A percentile compares a stretch with the other conserved stretches of the same genome.
These are phyloP conservation scores for Otolemur garnettii DNA, from an alignment of 2,113 vertebrate species.

Conservation along the genomic window DNA sequence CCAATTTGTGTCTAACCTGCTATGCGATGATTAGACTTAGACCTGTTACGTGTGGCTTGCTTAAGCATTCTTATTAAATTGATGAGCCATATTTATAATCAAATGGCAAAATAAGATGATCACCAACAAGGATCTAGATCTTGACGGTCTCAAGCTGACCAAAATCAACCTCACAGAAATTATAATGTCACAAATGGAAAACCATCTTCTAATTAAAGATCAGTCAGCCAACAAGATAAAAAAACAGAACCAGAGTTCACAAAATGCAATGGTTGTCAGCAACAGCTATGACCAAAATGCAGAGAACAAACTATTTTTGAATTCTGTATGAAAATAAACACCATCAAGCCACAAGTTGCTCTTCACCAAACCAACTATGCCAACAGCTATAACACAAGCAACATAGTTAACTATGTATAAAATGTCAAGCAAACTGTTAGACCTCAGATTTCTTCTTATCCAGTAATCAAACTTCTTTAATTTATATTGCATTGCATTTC, in stretches of 20 bases:
- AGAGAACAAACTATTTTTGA: neutral
- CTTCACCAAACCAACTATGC: neutral
- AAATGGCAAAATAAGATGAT: constrained; percentile 14
- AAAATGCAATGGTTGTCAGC: neutral
- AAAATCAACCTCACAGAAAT: constrained; percentile 39
- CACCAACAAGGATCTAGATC: neutral
- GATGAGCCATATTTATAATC: neutral
- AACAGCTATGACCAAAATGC: neutral
- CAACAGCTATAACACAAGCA: neutral
- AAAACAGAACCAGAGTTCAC: neutral
- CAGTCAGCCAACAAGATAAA: neutral
- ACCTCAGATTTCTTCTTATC: constrained; percentile 8
- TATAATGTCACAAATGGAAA: constrained; percentile 17
- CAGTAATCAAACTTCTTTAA: neutral
- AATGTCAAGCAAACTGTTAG: neutral
- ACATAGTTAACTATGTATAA: neutral
- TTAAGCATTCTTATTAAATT: neutral
- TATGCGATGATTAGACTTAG: neutral
- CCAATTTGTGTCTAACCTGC: neutral
- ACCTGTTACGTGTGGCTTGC: neutral
- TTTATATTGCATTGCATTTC: neutral
- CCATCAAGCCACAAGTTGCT: neutral
- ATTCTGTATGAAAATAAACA: neutral
- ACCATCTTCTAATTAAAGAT: constrained; percentile 32
- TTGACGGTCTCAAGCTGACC: neutral